Base-by-base conservation (phyloP, 2,113 vertebrate species). In the Orycteropus afer region DNA sequence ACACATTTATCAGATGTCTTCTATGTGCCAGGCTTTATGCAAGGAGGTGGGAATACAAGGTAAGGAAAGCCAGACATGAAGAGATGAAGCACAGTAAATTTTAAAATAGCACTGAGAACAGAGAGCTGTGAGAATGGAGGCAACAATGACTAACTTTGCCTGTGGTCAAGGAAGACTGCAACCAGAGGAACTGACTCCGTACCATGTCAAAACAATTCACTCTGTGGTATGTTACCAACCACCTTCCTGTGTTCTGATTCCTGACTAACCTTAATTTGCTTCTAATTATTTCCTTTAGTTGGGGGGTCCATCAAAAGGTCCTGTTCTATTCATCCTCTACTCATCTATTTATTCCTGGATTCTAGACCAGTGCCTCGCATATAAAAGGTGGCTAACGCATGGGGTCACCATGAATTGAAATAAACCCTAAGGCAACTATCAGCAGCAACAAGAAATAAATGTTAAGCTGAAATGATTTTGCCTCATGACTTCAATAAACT, bases 231-330 rank as follows among this genome's bases (percentile, higher is more conserved):
- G 65, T 94, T 65, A 89, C 90, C 89, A 86, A 55, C 88, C 51
- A 83, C 85, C 59, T 97, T 94, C 93, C 94, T 94, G 53, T 81
- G 65, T 89, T 95, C 59, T 86, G 45, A 83, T 95, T 96, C 42
- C 79, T 82, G 73, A 94, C 61, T 67, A 78, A 79, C 15, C 45
- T 29, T 61, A 7, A 61, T 93, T 90, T 92, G 74, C 40, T 88
- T 95, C 40, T 92, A 34, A 92, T 85, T 49, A 90, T 95, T 90
- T 96, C 53, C 61, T 92, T 78, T 63, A 73, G 73, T 96, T 57
- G 34, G 23, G 9, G 22, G 84, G 37, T 55, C 67, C 34, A 74
- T 51, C 34, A 87, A 82, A 83, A 81, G 34, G 76, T 91, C 57
- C 34, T 61, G 59, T 11, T 74, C 76, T 81, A 14, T 15, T 78